phyloP scores from a whole-genome alignment of 2,797 vertebrate species.

The Aulostomus chinensis region DNA sequence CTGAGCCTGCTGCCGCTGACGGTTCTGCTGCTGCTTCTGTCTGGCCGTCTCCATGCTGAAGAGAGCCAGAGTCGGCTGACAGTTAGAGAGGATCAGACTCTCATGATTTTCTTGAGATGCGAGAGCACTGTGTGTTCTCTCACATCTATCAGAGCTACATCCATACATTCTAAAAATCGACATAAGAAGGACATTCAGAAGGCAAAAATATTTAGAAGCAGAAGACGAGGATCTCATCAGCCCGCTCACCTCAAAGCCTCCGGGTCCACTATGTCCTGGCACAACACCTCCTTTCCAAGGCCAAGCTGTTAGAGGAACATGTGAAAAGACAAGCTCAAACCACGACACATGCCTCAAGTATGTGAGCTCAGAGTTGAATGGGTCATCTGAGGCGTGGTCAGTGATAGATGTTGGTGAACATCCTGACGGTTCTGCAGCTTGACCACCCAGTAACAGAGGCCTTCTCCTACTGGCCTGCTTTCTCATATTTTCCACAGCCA shows the following conservation, averaged over 20 bases:
- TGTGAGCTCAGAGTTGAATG: too few relatives aligned
- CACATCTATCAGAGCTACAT: too few relatives aligned
- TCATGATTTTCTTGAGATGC: not conserved
- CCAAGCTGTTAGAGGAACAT: conserved; percentile 69
- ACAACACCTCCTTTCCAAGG: conserved; percentile 75
- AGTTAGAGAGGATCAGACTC: not conserved
- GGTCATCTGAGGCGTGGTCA: too few relatives aligned
- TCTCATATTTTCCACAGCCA: too few relatives aligned
- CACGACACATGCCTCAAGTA: not conserved
- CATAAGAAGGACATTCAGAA: not conserved
- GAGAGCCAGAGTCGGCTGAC: not conserved
- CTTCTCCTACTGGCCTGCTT: too few relatives aligned
- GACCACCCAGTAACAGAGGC: too few relatives aligned
- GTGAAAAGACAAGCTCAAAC: too few relatives aligned
- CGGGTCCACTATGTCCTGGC: conserved; percentile 88
- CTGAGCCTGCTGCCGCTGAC: conserved; percentile 80
- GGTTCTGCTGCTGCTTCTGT: conserved; percentile 84
- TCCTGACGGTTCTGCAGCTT: too few relatives aligned
- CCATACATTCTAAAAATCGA: too few relatives aligned
- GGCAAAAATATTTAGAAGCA: not conserved
- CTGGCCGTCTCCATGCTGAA: conserved; percentile 89
- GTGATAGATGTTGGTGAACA: too few relatives aligned
- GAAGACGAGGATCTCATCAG: too few relatives aligned
- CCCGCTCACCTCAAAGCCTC: conserved; percentile 86
- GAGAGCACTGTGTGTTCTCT: not conserved